Base-by-base conservation (phyloP, 2,113 vertebrate species). In the Mesembrinibis cayennensis region DNA sequence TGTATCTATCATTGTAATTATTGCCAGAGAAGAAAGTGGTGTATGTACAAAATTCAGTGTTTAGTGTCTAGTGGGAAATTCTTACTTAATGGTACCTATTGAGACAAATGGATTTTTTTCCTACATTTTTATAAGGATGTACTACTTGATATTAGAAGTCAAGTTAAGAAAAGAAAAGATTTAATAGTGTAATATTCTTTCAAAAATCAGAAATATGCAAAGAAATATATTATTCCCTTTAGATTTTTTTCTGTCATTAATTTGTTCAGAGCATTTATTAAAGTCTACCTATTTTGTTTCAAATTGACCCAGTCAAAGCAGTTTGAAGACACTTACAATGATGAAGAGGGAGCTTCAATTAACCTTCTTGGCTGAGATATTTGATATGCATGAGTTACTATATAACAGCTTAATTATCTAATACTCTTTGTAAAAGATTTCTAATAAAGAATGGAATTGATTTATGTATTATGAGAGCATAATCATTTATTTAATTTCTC, bases 391-490 rank as follows among this genome's bases (percentile, higher is more conserved):
- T 97, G 97, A 98, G 97, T 98, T 98, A 98, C 82, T 97, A 93
- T 97, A 96, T 97, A 98, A 95, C 94, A 94, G 87, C 83, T 95
- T 97, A 98, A 98, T 98, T 98, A 98, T 97, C 97, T 97, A 97
- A 98, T 98, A 97, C 55, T 96, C 97, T 97, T 98, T 98, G 95
- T 95, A 94, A 96, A 97, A 96, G 94, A 96, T 97, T 97, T 98
- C 95, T 98, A 98, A 98, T 98, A 97, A 98, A 98, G 96, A 97
- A 96, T 95, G 87, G 97, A 97, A 98, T 95, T 97, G 97, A 98
- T 98, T 98, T 98, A 95, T 97, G 85, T 96, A 90, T 98, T 97
- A 97, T 96, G 91, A 96, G 94, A 98, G 82, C 88, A 97, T 93
- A 97, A 93, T 96, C 2, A 97, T 96, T 98, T 97, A 82, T 98